Percentiles rank a stretch among this genome's conserved stretches.
Conservation (phyloP, 2,888 invertebrate species). For the Cantharis flavilabris region DNA sequence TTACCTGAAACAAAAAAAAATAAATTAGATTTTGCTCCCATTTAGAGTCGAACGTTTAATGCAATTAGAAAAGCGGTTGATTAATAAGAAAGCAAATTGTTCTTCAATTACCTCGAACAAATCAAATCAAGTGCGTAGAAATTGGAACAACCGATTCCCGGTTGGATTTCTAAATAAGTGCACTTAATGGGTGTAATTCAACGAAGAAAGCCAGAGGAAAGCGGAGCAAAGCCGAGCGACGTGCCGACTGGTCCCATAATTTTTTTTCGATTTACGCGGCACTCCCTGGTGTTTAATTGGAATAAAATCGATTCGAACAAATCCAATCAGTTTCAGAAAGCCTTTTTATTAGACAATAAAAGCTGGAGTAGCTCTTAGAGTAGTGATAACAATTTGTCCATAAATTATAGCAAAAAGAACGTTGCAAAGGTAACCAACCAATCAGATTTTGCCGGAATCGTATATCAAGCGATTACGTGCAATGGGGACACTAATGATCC, state of each 20-base stretch:
- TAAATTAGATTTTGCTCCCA: background rate
- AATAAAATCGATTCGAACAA: background rate
- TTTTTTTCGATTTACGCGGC: background rate
- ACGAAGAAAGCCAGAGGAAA: background rate
- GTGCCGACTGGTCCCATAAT: background rate
- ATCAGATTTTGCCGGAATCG: constrained; percentile 4
- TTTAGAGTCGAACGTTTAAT: background rate
- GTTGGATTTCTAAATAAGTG: background rate
- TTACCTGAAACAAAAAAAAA: background rate
- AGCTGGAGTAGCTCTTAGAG: background rate
- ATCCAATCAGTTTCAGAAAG: background rate
- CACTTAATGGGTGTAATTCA: background rate
- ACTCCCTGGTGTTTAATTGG: background rate
- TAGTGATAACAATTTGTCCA: background rate
- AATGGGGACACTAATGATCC: constrained; percentile 14
- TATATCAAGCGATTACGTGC: constrained; percentile 11
- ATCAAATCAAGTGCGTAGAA: background rate
- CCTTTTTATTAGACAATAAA: background rate
- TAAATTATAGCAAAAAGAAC: background rate
- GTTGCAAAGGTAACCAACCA: background rate
- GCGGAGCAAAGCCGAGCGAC: background rate
- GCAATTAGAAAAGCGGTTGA: background rate
- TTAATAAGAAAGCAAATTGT: background rate
- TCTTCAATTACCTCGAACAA: background rate
- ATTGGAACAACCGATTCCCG: background rate